Evolutionary conservation across 2,113 vertebrate species (phyloP), one percentile per base, ranked within the genome.

Genomic region (Campylorhamphus procurvoides): DNA sequence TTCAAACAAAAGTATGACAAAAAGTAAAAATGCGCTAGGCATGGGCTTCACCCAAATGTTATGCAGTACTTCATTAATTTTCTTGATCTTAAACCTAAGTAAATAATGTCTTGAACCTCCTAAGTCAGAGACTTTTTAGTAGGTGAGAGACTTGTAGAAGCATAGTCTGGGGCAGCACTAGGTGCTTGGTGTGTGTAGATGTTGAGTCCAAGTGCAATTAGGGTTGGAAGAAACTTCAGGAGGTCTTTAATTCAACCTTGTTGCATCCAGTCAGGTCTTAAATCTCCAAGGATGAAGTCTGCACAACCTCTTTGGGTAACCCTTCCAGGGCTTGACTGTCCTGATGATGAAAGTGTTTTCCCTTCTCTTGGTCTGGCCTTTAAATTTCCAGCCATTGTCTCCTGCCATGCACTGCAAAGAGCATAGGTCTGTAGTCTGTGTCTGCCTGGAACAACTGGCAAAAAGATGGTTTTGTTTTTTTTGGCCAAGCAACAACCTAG

Each of bases 361-460:
- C 17, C 14, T 37, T 83, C 24, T 73, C 84, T 64, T 78, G 18
- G 23, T 59, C 25, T 73, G 10, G 44, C 15, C 24, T 82, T 90
- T 40, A 58, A 37, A 18, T 87, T 20, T 64, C 2, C 0, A 1
- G 60, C 49, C 1, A 0, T 44, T 79, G 39, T 67, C 42, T 74
- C 29, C 44, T 47, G 52, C 39, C 22, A 12, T 13, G 24, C 17
- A 6, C 9, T 24, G 18, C n/a, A 27, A 14, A 56, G 11, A 63
- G 33, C 35, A 19, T 49, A 3, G 14, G 9, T 59, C 37, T 49
- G 0, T 35, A 8, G 20, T 55, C 1, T 0, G 3, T 75, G 52
- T 13, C 49, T 80, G 25, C 19, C 53, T 78, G 46, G 15, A n/a
- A 53, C 25, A 31, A 18, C 11, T 74, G 63, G 59, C 59, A 64